phyloP scores from a whole-genome alignment of 2,113 vertebrate genomes.

The Aptenodytes patagonicus region DNA sequence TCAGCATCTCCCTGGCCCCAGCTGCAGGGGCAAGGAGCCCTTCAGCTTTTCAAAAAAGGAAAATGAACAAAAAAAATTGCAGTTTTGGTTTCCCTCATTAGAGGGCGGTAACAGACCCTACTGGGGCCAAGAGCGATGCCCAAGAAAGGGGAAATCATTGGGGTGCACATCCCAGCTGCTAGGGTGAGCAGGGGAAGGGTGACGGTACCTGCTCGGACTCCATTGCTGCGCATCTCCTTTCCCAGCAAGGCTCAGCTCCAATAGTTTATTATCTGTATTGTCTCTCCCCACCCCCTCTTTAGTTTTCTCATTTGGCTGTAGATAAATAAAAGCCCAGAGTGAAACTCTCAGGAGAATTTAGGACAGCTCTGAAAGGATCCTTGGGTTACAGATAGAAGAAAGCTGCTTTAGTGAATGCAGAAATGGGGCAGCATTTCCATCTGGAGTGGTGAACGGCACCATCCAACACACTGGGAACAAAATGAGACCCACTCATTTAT shows the following conservation, averaged over 20 bases:
- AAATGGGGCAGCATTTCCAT: not conserved
- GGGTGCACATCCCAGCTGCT: not conserved
- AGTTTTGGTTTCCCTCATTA: not conserved
- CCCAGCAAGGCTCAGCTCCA: not conserved
- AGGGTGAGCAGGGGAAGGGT: not conserved
- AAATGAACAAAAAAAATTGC: not conserved
- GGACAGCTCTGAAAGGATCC: not conserved
- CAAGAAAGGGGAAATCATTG: fast-evolving
- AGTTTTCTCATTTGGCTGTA: not conserved
- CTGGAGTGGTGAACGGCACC: fast-evolving
- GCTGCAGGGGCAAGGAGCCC: not conserved
- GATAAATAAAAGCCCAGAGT: not conserved
- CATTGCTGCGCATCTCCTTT: fast-evolving
- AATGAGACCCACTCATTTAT: not conserved
- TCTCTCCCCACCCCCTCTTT: fast-evolving
- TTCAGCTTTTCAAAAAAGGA: not conserved
- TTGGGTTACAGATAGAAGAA: not conserved
- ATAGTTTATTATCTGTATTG: not conserved
- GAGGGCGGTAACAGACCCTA: conserved; percentile 18
- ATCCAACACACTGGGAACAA: not conserved
- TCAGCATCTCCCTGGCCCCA: not conserved
- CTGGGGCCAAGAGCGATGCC: not conserved
- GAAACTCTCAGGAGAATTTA: not conserved
- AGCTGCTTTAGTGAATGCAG: not conserved
- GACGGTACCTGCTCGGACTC: fast-evolving